phyloP scores from a whole-genome alignment of 30 jellyfish, hydroid and myxozoan genomes.

The Catostylus mosaicus region DNA sequence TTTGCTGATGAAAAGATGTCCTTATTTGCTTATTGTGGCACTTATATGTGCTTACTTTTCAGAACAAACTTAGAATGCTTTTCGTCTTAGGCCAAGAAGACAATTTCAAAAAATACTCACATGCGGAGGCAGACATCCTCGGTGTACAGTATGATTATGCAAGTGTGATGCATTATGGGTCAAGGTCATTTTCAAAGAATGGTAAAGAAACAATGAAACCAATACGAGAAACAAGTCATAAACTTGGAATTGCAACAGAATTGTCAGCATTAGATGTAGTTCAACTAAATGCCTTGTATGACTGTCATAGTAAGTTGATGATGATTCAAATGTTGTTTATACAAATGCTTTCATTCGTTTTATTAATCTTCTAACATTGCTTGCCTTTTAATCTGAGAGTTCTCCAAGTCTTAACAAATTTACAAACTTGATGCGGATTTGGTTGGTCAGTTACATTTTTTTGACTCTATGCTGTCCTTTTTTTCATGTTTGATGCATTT shows the following conservation, averaged over 20 bases:
- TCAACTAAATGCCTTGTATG: slow-evolving; percentile 64
- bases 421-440: too few relatives aligned
- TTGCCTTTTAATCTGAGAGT: too few relatives aligned
- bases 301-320: slow-evolving; percentile 24
- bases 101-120: slow-evolving; percentile 50
- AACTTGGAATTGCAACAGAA: slow-evolving; percentile 49
- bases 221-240: background rate
- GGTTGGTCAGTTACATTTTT: too few relatives aligned
- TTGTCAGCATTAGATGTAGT: slow-evolving; percentile 58
- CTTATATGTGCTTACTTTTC: background rate
- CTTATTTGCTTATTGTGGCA: background rate
- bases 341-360: too few relatives aligned
- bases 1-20: background rate
- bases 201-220: slow-evolving; percentile 64
- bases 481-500: background rate
- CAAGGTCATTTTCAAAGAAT: slow-evolving; percentile 62
- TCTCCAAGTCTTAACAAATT: too few relatives aligned
- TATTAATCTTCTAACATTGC: too few relatives aligned
- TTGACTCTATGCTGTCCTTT: too few relatives aligned
- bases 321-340: too few relatives aligned
- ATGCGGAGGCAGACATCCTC: slow-evolving; percentile 39
- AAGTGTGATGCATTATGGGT: slow-evolving; percentile 83
- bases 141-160: slow-evolving; percentile 60
- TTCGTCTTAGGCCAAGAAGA: slow-evolving; percentile 31
- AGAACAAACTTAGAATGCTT: background rate